Percentiles rank a stretch among this genome's conserved stretches.
These are phyloP conservation scores for Anguilla pacifica DNA, from an alignment of 2,797 vertebrate species.

Conservation along the genomic window DNA sequence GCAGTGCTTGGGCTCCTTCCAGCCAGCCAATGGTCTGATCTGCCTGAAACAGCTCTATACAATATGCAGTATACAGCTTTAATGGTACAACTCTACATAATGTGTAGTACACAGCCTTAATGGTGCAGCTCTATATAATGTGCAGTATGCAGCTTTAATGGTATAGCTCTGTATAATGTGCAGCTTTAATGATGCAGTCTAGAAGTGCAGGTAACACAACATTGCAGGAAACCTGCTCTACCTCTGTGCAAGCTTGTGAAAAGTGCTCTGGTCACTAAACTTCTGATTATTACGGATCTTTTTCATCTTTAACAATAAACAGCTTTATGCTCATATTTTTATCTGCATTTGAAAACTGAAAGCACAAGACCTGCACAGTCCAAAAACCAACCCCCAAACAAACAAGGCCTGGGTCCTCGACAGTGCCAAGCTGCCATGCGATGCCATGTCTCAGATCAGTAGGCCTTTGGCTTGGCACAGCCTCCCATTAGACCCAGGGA, in stretches of 20 bases:
- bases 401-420: background rate
- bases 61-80: background rate
- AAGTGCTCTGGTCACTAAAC: background rate
- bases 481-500: background rate
- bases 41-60: background rate
- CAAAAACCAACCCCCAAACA: background rate
- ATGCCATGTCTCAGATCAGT: constrained; percentile 5
- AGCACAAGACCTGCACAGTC: background rate
- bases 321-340: background rate
- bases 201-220: background rate
- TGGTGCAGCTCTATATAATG: background rate
- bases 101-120: background rate
- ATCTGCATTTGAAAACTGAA: background rate
- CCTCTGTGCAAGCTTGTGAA: background rate
- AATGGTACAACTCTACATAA: background rate
- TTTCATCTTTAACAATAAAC: background rate
- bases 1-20: background rate
- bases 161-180: background rate
- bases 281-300: background rate
- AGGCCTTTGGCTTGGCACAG: background rate
- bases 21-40: background rate
- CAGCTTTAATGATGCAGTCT: background rate
- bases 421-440: background rate
- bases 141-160: background rate
- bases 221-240: background rate